A percentile compares a stretch with the other conserved stretches of the same genome.
These are phyloP conservation scores for Cheilosia impressa DNA, from an alignment of 2,888 invertebrate species.

Conservation along the genomic window DNA sequence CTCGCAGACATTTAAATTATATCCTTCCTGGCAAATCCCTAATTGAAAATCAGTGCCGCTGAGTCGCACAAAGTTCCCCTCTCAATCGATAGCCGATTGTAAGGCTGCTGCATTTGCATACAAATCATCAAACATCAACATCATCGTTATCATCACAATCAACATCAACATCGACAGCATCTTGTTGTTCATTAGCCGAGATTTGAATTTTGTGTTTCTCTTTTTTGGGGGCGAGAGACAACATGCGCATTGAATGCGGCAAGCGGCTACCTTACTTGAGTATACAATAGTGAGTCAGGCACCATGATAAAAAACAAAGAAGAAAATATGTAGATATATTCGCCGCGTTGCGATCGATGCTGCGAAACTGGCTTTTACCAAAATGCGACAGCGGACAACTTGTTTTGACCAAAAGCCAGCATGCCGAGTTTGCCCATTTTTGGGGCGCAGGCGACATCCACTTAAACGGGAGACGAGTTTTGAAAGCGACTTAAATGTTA, in stretches of 20 bases:
- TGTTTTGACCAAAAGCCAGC: conserved; percentile 55
- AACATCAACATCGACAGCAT: conserved; percentile 53
- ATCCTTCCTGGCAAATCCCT: conserved; percentile 54
- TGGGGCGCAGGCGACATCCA: conserved; percentile 40
- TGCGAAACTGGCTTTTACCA: conserved; percentile 68
- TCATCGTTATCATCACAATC: conserved; percentile 57
- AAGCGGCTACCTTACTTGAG: conserved; percentile 67
- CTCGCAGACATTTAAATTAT: conserved; percentile 59
- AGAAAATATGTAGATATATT: conserved; percentile 52
- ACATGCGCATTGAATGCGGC: conserved; percentile 62
- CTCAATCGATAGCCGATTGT: conserved; percentile 55
- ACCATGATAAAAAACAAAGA: conserved; percentile 35
- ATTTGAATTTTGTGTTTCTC: conserved; percentile 54
- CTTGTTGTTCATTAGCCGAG: conserved; percentile 68
- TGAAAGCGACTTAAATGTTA: conserved; percentile 46
- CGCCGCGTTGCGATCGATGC: conserved; percentile 4
- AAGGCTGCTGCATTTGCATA: conserved; percentile 59
- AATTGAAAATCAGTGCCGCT: conserved; percentile 54
- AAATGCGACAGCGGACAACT: conserved; percentile 44
- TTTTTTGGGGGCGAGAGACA: conserved; percentile 22
- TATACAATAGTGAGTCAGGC: conserved; percentile 49
- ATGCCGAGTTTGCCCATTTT: conserved; percentile 62
- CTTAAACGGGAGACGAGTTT: conserved; percentile 47
- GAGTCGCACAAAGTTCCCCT: conserved; percentile 6
- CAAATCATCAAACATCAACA: conserved; percentile 72